Conservation (phyloP, 1,140 invertebrate genomes). For the Drosophila aff. region DNA sequence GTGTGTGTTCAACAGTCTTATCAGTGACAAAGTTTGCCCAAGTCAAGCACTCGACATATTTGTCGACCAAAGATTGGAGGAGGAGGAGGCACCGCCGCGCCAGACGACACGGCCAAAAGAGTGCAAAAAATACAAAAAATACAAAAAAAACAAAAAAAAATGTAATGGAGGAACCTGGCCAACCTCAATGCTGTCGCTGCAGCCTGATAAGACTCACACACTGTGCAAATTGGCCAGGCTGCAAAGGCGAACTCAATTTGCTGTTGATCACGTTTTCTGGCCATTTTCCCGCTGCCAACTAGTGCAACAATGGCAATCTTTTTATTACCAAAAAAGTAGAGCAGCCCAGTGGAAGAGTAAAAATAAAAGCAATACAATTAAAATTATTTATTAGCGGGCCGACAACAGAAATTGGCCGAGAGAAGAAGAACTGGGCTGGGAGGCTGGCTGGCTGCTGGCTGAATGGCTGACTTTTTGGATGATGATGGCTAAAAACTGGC, state of each 20-base stretch:
- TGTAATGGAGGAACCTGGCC: slow-evolving; percentile 51
- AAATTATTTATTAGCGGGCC: slow-evolving; percentile 79
- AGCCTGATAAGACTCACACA: slow-evolving; percentile 44
- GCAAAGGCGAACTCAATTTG: slow-evolving; percentile 63
- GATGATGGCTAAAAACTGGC: slow-evolving; percentile 54
- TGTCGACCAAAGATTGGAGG: slow-evolving; percentile 47
- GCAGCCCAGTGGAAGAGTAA: slow-evolving; percentile 35
- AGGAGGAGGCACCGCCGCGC: slow-evolving; percentile 16
- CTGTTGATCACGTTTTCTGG: slow-evolving; percentile 73
- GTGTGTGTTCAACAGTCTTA: slow-evolving; percentile 45
- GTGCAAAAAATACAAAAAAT: slow-evolving; percentile 43
- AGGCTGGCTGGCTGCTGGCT: slow-evolving; percentile 12
- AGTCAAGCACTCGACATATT: slow-evolving; percentile 58
- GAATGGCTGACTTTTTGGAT: slow-evolving; percentile 40
- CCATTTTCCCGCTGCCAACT: slow-evolving; percentile 27
- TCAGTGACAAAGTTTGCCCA: slow-evolving; percentile 79
- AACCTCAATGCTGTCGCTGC: slow-evolving; percentile 46
- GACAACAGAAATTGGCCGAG: slow-evolving; percentile 58
- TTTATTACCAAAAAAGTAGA: slow-evolving; percentile 61
- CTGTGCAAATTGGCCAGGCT: slow-evolving; percentile 49
- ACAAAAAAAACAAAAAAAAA: background rate
- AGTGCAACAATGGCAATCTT: slow-evolving; percentile 60
- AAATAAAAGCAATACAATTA: slow-evolving; percentile 71
- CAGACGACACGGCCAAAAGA: slow-evolving; percentile 20
- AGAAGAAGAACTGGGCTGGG: slow-evolving; percentile 7